Evolutionary conservation across 2,797 vertebrate species (phyloP).

Genomic region (Xyrichtys novacula): DNA sequence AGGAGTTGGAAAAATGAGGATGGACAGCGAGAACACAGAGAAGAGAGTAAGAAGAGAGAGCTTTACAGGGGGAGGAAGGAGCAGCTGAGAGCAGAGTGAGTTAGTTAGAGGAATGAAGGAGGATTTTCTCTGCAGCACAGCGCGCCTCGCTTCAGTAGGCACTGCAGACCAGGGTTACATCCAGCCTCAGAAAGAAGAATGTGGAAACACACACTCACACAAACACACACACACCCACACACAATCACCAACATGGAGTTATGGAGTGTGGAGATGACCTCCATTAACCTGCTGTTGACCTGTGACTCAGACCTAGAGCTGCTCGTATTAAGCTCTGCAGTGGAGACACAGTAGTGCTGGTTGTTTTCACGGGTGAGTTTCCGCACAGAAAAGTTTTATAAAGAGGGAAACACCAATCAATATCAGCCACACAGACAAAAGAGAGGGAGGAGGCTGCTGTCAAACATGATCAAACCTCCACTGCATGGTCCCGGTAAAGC

Average conservation of each 20-base stretch:
- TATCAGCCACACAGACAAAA: background rate
- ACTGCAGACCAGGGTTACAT: constrained; percentile 34
- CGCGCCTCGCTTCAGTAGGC: constrained; percentile 23
- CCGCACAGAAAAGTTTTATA: constrained; percentile 2
- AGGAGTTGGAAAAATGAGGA: constrained; percentile 2
- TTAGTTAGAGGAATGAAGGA: constrained; percentile 61
- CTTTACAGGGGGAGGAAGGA: constrained; percentile 8
- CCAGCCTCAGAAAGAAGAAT: constrained; percentile 30
- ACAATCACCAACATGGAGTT: constrained; percentile 8
- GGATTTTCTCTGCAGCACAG: constrained; percentile 39
- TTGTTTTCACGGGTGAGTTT: constrained; percentile 28
- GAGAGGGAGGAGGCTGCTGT: background rate
- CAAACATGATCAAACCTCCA: background rate
- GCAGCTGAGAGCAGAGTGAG: constrained; percentile 24
- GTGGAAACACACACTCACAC: background rate
- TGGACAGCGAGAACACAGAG: constrained; percentile 10
- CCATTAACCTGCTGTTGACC: constrained; percentile 63
- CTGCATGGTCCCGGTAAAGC: background rate
- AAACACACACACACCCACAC: constrained; percentile 10
- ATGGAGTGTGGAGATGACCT: constrained; percentile 30
- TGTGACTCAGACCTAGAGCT: constrained; percentile 27
- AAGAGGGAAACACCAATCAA: constrained; percentile 14
- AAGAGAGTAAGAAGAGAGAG: constrained; percentile 6
- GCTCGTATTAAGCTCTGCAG: constrained; percentile 28
- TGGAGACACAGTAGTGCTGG: constrained; percentile 4